These are phyloP conservation scores for Gymnorhina tibicen DNA, from an alignment of 2,113 vertebrate species.

Conservation along the genomic window DNA sequence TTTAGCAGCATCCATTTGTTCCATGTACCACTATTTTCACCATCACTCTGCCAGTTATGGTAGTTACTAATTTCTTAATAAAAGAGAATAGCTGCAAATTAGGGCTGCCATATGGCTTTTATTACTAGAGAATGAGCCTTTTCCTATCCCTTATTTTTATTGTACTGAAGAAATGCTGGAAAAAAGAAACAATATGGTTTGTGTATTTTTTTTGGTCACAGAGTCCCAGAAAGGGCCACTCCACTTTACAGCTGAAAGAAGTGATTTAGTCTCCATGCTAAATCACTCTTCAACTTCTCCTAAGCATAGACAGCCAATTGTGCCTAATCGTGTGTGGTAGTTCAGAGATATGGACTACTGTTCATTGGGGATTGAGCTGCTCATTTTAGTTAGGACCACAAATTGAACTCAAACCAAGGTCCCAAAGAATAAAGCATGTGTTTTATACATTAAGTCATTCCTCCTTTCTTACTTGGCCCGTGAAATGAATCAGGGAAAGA, in stretches of 20 bases:
- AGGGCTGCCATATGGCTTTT: constrained; percentile 40
- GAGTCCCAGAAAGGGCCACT: background rate
- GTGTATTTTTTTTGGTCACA: background rate
- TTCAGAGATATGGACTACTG: constrained; percentile 40
- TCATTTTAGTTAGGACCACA: constrained; percentile 62
- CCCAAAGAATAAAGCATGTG: constrained; percentile 49
- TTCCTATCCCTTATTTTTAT: background rate
- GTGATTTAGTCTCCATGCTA: constrained; percentile 4
- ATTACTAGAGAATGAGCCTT: background rate
- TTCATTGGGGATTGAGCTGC: constrained; percentile 59
- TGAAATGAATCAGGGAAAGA: constrained; percentile 67
- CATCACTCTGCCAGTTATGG: background rate
- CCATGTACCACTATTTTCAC: background rate
- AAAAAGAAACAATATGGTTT: constrained; percentile 12
- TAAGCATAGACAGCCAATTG: constrained; percentile 58
- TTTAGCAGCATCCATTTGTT: background rate
- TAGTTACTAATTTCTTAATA: constrained; percentile 43
- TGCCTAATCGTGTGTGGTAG: constrained; percentile 63
- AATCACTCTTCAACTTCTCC: constrained; percentile 47
- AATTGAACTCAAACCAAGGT: constrained; percentile 52
- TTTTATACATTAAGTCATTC: constrained; percentile 50
- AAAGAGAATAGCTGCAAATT: constrained; percentile 41
- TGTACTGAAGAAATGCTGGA: constrained; percentile 8
- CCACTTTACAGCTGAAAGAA: constrained; percentile 10
- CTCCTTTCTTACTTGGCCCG: constrained; percentile 41